Base-by-base conservation (phyloP, 1,140 invertebrate genomes). In the Bombus huntii region DNA sequence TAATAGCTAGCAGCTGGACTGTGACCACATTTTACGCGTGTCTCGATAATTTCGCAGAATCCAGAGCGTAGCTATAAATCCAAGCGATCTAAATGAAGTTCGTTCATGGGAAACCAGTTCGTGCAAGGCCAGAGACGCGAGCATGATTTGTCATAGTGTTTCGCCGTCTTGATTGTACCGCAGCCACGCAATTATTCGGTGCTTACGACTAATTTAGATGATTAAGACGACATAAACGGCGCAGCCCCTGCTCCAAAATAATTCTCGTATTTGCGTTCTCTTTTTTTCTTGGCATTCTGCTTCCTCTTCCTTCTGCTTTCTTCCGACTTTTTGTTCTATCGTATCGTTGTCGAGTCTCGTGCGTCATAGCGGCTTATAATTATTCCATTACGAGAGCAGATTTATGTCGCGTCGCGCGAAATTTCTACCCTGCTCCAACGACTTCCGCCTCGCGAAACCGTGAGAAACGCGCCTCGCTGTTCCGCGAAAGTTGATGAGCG, bases 41-140 rank as follows among this genome's bases (percentile, higher is more conserved):
- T 92, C 92, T 90, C 87, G 86, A 93, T 93, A 92, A 94, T 93
- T 93, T 90, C 88, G 75, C 83, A 75, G 89, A 93, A 94, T 93
- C 86, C 79, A 85, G 89, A 88, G 82, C 90, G 82, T 44, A 74
- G 31, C 87, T 82, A 93, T 94, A 94, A 94, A 94, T 94, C 92
- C 93, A 80, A 81, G 87, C 89, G 89, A 91, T 90, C 86, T 91
- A 91, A 88, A 92, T 91, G 89, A 85, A 70, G 83, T 90, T 73
- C 65, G 73, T 87, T 73, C 90, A 92, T 93, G 94, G 91, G 92
- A 90, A 90, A 93, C 92, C 87, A 88, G 92, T 90, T 92, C 75
- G 53, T 85, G 77, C 66, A 25, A 70, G 68, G 70, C n/a, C 66
- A 66, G 74, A 75, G 66, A 72, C 82, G 74, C 34, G 53, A 76